Evolutionary conservation across 2,113 vertebrate genomes (phyloP), one percentile per base, ranked within the genome.

Genomic region (Excalfactoria chinensis): DNA sequence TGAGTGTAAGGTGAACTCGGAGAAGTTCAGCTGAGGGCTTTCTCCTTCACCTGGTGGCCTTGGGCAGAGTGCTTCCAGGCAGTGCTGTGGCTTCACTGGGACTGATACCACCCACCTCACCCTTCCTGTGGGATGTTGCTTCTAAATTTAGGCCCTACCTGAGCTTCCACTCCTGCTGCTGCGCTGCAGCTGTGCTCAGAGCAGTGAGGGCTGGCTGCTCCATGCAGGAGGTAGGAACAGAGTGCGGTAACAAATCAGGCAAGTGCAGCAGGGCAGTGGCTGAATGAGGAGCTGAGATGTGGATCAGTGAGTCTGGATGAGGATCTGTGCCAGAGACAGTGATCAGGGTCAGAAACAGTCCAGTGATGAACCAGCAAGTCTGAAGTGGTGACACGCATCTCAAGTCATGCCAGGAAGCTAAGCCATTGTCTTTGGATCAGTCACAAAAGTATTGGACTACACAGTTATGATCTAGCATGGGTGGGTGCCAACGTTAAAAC

Each of bases 31-130:
- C 32, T 68, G 48, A 74, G 48, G 43, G 69, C 69, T 86, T 51
- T 77, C 34, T 60, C 30, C 26, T 92, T 51, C 23, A 21, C 78
- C 66, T 82, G 73, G 73, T 90, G 72, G 66, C 60, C 41, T 63
- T 48, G 37, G 64, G 22, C 44, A 69, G 63, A 19, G 18, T 23
- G 28, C 20, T 88, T 79, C 44, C 64, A 66, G 76, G 15, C 51
- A 17, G 51, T 0, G 0, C 64, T 88, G 43, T 5, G 40, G 53
- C 22, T 20, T 44, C 46, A 43, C n/a, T 73, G 79, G 59, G 58
- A 21, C 35, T 73, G 15, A 2, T 13, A 25, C n/a, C 0, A 0
- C 17, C 86, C 26, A 26, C 3, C 17, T 56, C 37, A 8, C 25
- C 35, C 34, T 80, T 70, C 30, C 69, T 55, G 19, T n/a, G 51